Percentiles rank a stretch among this genome's conserved stretches.
These are phyloP conservation scores for Fabriciana adippe DNA, from an alignment of 2,888 invertebrate genomes.

Conservation along the genomic window DNA sequence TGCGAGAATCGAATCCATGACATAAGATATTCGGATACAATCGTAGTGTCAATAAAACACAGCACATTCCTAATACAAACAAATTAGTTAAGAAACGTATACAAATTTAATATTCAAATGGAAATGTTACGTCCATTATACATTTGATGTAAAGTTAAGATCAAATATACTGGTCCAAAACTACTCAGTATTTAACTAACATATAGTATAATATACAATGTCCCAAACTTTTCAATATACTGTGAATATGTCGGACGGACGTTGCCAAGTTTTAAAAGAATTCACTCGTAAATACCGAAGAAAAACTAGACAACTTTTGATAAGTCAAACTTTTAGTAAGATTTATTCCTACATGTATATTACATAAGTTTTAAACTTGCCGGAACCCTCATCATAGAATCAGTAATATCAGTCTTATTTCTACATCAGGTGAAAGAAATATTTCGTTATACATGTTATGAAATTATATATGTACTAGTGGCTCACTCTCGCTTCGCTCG, in stretches of 20 bases:
- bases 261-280: conserved; percentile 25
- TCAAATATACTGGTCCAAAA: conserved; percentile 6
- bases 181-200: conserved; percentile 20
- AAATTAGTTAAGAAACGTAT: no score
- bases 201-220: conserved; percentile 16
- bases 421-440: no score
- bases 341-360: conserved; percentile 23
- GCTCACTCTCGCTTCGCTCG: no score
- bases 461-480: no score
- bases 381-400: no score
- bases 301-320: conserved; percentile 30
- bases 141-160: background rate
- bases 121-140: background rate
- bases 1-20: no score
- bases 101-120: background rate
- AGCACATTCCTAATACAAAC: no score
- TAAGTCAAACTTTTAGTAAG: conserved; percentile 22
- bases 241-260: conserved; percentile 30
- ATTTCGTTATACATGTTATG: no score
- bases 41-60: no score
- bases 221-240: conserved; percentile 31
- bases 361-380: conserved; percentile 11
- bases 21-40: no score
- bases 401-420: no score
- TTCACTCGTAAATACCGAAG: conserved; percentile 27